phyloP scores from a whole-genome alignment of 1,140 invertebrate genomes.

The Drosophila kanapiae region DNA sequence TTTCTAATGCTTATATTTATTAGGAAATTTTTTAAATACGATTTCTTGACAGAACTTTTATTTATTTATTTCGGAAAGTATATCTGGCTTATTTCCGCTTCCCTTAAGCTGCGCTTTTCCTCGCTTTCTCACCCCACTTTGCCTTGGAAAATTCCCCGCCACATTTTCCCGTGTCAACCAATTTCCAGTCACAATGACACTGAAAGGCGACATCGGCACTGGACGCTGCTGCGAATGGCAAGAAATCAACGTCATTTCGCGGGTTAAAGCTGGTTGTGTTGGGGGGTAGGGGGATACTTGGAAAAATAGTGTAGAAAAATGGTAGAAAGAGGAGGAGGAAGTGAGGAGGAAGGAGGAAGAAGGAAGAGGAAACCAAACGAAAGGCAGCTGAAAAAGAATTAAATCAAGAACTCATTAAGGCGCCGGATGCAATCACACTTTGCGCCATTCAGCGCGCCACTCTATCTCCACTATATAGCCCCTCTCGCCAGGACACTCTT shows the following conservation, averaged over 20 bases:
- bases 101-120: conserved; percentile 17
- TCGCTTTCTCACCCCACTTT: background rate
- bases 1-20: background rate
- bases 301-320: conserved; percentile 15
- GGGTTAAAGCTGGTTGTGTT: background rate
- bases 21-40: background rate
- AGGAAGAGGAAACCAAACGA: conserved; percentile 67
- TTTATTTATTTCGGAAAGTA: background rate
- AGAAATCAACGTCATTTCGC: conserved; percentile 78
- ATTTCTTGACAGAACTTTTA: background rate
- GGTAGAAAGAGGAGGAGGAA: background rate
- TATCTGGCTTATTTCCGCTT: conserved; percentile 44
- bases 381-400: conserved; percentile 82
- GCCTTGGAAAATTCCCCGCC: background rate
- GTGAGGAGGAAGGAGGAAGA: background rate
- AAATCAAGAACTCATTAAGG: conserved; percentile 85
- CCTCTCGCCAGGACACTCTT: background rate
- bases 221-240: conserved; percentile 73
- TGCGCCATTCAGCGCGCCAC: conserved; percentile 78
- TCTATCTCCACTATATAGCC: conserved; percentile 33
- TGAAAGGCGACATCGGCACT: conserved; percentile 67
- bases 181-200: conserved; percentile 74
- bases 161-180: conserved; percentile 50
- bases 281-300: conserved; percentile 12
- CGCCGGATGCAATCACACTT: conserved; percentile 85